Conservation (phyloP, 2,888 invertebrate genomes). For the Lordiphosa fenestrarum region DNA sequence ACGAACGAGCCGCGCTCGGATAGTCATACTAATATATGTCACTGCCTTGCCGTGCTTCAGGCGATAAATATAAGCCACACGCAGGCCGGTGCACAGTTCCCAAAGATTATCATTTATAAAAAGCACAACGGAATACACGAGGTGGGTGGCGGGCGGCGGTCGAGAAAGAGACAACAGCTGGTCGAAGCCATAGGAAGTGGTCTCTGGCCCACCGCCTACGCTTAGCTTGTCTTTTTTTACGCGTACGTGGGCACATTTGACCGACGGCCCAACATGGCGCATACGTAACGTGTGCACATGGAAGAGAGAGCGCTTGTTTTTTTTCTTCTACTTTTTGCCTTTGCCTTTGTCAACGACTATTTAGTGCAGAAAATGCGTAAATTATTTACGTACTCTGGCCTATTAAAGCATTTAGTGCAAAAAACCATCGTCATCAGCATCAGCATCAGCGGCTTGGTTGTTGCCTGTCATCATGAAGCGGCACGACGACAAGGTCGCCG, state of each 20-base stretch:
- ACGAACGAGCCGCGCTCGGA: slow-evolving; percentile 34
- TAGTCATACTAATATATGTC: slow-evolving; percentile 22
- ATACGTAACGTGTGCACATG: slow-evolving; percentile 33
- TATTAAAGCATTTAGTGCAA: slow-evolving; percentile 42
- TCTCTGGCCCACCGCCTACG: slow-evolving; percentile 5
- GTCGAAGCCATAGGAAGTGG: slow-evolving; percentile 43
- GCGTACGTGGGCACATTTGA: slow-evolving; percentile 58
- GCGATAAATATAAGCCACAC: slow-evolving; percentile 59
- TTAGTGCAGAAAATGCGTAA: slow-evolving; percentile 67
- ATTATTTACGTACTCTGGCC: slow-evolving; percentile 48
- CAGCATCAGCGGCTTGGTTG: slow-evolving; percentile 23
- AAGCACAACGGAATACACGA: slow-evolving; percentile 38
- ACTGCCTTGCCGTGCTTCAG: slow-evolving; percentile 28
- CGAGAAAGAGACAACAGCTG: slow-evolving; percentile 7
- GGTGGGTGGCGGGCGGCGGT: too few relatives aligned
- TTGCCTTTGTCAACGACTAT: slow-evolving; percentile 58
- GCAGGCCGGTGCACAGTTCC: slow-evolving; percentile 30
- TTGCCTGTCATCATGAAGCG: slow-evolving; percentile 16
- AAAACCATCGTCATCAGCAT: slow-evolving; percentile 28
- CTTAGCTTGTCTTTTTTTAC: slow-evolving; percentile 43
- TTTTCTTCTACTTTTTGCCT: background rate
- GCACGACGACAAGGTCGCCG: slow-evolving; percentile 50
- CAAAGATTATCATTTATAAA: slow-evolving; percentile 59
- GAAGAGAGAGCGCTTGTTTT: slow-evolving; percentile 6
- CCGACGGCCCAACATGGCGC: slow-evolving; percentile 28